phyloP scores from a whole-genome alignment of 2,888 invertebrate species.

The Catocala nupta region DNA sequence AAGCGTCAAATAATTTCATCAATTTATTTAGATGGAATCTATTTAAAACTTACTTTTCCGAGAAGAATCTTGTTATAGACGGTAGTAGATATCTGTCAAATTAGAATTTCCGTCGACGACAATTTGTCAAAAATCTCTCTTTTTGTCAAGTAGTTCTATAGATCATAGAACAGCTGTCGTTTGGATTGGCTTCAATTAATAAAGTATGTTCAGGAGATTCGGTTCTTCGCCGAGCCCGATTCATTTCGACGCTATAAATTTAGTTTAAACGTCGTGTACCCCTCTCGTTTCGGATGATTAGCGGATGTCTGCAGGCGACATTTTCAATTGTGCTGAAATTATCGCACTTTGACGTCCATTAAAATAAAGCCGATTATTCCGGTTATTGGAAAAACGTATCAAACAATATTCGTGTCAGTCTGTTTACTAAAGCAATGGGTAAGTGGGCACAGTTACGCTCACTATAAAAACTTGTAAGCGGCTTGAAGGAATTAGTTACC shows the following conservation, averaged over 20 bases:
- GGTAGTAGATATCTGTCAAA: no score
- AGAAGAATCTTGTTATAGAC: no score
- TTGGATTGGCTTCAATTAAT: slow-evolving; percentile 54
- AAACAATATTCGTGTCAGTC: slow-evolving; percentile 10
- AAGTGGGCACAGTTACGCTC: no score
- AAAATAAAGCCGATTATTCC: slow-evolving; percentile 33
- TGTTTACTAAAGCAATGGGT: background rate
- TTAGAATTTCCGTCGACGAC: no score
- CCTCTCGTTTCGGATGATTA: slow-evolving; percentile 65
- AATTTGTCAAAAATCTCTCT: no score
- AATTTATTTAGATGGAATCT: no score
- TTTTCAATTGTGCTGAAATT: slow-evolving; percentile 59
- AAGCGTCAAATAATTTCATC: no score
- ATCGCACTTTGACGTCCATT: slow-evolving; percentile 53
- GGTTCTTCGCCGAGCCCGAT: slow-evolving; percentile 51
- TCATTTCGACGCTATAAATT: slow-evolving; percentile 67
- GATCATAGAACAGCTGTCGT: slow-evolving; percentile 51
- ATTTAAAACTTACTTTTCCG: no score
- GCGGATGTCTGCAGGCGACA: slow-evolving; percentile 65
- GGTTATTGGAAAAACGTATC: slow-evolving; percentile 31
- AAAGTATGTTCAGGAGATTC: slow-evolving; percentile 50
- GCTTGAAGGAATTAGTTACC: no score
- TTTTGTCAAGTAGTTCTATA: slow-evolving; percentile 15
- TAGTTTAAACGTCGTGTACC: slow-evolving; percentile 59
- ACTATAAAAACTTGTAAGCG: no score